Percentiles rank a stretch among this genome's conserved stretches.
These are phyloP conservation scores for Montifringilla adamsi DNA, from an alignment of 2,113 vertebrate species.

Conservation along the genomic window DNA sequence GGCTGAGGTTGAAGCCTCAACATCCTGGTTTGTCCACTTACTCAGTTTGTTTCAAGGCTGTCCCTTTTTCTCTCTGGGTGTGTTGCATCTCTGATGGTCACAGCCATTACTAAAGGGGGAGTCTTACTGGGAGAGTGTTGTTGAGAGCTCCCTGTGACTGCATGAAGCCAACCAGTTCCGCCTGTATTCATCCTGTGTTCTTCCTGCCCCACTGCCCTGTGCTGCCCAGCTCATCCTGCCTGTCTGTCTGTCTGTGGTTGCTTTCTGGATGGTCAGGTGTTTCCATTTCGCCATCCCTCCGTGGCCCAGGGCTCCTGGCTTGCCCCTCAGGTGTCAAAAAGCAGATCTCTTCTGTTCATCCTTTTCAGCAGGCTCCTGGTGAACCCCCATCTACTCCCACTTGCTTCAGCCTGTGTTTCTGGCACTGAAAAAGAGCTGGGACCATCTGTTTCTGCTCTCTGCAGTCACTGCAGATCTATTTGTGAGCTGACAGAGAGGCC, in stretches of 20 bases:
- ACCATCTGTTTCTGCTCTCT: conserved; percentile 39
- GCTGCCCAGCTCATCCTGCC: not conserved
- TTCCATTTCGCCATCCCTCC: not conserved
- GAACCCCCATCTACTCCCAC: not conserved
- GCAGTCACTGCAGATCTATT: not conserved
- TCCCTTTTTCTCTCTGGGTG: not conserved
- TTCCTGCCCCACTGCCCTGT: not conserved
- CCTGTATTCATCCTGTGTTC: not conserved
- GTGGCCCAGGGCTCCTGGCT: not conserved
- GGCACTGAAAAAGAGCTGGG: not conserved
- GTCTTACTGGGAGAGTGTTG: not conserved
- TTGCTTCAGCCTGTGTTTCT: not conserved
- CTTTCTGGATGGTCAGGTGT: not conserved
- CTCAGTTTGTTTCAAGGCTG: not conserved
- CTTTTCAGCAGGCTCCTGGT: not conserved
- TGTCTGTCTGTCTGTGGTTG: not conserved
- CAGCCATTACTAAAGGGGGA: not conserved
- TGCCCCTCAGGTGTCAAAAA: not conserved
- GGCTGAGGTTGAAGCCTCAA: not conserved
- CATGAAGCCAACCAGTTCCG: not conserved
- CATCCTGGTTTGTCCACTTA: not conserved
- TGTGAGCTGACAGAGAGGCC: not conserved
- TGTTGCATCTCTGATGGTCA: not conserved
- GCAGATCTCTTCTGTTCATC: not conserved
- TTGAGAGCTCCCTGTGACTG: not conserved